These are phyloP conservation scores for Montipora cactus DNA, from an alignment of 64 coral and sea anemone species.

Conservation along the genomic window DNA sequence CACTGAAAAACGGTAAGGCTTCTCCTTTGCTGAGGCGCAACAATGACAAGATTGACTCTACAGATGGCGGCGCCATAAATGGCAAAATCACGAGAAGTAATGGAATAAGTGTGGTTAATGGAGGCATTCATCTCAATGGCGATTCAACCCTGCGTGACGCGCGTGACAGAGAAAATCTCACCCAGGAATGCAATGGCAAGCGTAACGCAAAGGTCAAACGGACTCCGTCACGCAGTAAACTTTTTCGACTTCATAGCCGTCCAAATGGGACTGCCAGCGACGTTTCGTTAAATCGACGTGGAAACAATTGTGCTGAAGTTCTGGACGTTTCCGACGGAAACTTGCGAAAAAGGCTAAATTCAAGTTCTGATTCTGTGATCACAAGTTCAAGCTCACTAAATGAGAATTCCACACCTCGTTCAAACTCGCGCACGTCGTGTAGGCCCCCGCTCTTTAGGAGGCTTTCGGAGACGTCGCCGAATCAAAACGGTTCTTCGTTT, in stretches of 20 bases:
- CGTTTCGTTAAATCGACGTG: constrained; percentile 33
- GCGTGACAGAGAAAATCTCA: constrained; percentile 44
- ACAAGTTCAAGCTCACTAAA: constrained; percentile 55
- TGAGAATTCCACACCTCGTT: background rate
- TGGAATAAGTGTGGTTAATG: background rate
- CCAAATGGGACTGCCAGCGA: constrained; percentile 64
- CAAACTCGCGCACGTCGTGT: background rate
- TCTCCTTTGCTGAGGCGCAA: background rate
- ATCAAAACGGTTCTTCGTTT: constrained; percentile 27
- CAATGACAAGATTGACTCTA: constrained; percentile 17
- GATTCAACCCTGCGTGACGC: constrained; percentile 1
- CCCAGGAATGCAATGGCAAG: background rate
- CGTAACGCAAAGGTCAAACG: constrained; percentile 47
- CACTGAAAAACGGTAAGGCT: constrained; percentile 9
- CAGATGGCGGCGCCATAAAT: constrained; percentile 40
- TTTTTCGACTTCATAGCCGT: constrained; percentile 69
- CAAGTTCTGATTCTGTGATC: constrained; percentile 86
- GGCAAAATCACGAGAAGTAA: constrained; percentile 64
- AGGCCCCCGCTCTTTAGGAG: constrained; percentile 69
- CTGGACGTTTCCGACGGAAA: constrained; percentile 58
- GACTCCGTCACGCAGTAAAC: constrained; percentile 59
- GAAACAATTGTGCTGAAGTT: constrained; percentile 77
- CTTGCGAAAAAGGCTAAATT: constrained; percentile 25
- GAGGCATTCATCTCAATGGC: background rate
- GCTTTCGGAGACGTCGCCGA: constrained; percentile 78